Evolutionary conservation across 2,797 vertebrate genomes (phyloP), one percentile per base, ranked within the genome.

Genomic region (Mus caroli): DNA sequence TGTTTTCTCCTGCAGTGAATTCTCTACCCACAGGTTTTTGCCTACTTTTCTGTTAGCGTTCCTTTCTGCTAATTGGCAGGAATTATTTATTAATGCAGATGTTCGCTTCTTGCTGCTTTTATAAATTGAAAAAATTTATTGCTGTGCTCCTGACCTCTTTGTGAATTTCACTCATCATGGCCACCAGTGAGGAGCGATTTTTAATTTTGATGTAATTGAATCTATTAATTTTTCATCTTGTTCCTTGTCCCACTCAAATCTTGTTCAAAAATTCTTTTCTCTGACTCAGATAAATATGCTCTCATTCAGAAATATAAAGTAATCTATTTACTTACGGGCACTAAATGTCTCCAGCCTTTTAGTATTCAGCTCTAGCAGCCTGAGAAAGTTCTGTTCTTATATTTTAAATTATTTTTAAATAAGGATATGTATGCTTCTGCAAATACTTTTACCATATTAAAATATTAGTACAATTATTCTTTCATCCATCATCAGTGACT

Each of bases 361-460:
- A 75, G 58, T 75, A 87, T 94, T 50, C 22, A 58, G 1, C 1
- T 4, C 79, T 71, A 43, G 85, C 46, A 93, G 64, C 5, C 87
- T 93, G 64, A 88, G 50, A 80, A 94, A 83, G 26, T 82, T 83
- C 43, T 92, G 34, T 28, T 90, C 24, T 77, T 62, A 20, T 56
- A 28, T 76, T 92, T 90, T 43, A 94, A 93, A 50, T 77, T 83
- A 75, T 93, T 96, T 96, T 78, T 46, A 95, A 93, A 91, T 43
- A 76, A 52, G 43, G 67, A 94, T 12, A 28, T 80, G 94, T 93
- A 26, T 58, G 64, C 50, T 95, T 93, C 24, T 91, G 85, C 84
- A 92, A 86, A 64, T 62, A 8, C 50, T 69, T 60, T 87, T 43
- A 94, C 58, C 89, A 76, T 93, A 79, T 86, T 92, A 83, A 96